These are phyloP conservation scores for Drosophila siamana DNA, from an alignment of 2,888 invertebrate species.

Conservation along the genomic window DNA sequence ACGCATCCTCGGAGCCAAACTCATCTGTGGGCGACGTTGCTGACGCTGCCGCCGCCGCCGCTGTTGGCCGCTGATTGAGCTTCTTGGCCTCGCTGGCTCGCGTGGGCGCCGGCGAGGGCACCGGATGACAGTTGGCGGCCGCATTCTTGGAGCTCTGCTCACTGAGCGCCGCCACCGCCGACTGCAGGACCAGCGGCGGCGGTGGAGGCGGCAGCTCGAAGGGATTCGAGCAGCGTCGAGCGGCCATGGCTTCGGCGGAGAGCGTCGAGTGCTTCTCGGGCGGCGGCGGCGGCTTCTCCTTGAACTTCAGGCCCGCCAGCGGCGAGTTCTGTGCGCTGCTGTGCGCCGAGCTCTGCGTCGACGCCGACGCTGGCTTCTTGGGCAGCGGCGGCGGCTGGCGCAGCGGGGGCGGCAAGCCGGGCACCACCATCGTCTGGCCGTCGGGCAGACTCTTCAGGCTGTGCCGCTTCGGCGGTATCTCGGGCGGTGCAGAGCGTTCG, in stretches of 20 bases:
- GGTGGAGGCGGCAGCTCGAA: constrained; percentile 82
- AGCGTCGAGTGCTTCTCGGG: constrained; percentile 79
- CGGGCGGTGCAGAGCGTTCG: constrained; percentile 84
- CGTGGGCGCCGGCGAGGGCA: constrained; percentile 82
- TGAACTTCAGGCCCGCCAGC: constrained; percentile 79
- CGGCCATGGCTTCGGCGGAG: constrained; percentile 70
- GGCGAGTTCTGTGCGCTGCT: constrained; percentile 84
- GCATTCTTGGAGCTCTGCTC: constrained; percentile 73
- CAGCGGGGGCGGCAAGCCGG: constrained; percentile 78
- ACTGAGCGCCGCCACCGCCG: constrained; percentile 69
- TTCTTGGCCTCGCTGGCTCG: constrained; percentile 81
- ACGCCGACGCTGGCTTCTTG: constrained; percentile 80
- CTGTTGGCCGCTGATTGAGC: constrained; percentile 44
- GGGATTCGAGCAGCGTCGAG: constrained; percentile 82
- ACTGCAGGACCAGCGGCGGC: constrained; percentile 70
- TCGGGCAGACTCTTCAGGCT: constrained; percentile 84
- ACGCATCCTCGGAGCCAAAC: constrained; percentile 85
- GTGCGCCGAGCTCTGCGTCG: constrained; percentile 81
- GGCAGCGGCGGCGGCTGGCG: constrained; percentile 85
- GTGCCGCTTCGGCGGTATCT: constrained; percentile 85
- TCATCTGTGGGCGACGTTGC: constrained; percentile 85
- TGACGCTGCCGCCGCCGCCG: constrained; percentile 28
- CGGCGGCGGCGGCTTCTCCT: constrained; percentile 81
- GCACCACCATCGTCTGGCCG: constrained; percentile 63
- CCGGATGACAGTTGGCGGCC: constrained; percentile 48